Conservation (phyloP, 2,113 vertebrate species). For the Chionomys nivalis region DNA sequence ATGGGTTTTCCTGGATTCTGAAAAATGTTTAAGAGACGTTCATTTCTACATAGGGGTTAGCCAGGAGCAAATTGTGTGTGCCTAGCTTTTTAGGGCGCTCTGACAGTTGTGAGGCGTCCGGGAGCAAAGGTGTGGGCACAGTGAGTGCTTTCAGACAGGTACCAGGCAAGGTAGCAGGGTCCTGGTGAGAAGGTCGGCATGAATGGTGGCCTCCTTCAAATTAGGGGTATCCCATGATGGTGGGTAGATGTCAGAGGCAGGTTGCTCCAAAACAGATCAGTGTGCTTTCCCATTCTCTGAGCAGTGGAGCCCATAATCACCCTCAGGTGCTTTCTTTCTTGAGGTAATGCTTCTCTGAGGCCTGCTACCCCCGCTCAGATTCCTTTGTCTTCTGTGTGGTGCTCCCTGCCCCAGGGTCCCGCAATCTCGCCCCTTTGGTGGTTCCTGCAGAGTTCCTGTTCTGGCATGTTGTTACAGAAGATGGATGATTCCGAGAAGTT, state of each 20-base stretch:
- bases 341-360: background rate
- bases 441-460: background rate
- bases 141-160: background rate
- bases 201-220: background rate
- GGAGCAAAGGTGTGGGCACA: background rate
- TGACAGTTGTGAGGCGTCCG: background rate
- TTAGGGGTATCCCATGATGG: background rate
- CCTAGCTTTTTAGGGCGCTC: background rate
- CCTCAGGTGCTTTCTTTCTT: background rate
- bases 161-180: background rate
- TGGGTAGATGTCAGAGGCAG: background rate
- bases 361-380: background rate
- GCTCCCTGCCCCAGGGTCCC: background rate
- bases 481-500: background rate
- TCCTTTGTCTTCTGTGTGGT: background rate
- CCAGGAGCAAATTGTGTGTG: background rate
- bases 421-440: background rate
- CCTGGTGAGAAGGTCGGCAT: background rate
- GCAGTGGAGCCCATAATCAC: background rate
- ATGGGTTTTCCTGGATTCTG: background rate
- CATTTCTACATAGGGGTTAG: slow-evolving; percentile 1
- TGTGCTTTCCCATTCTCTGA: background rate
- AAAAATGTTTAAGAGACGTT: slow-evolving; percentile 35
- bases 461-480: background rate
- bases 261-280: background rate